These are phyloP conservation scores for Lucifuga dentata DNA, from an alignment of 2,113 vertebrate species.

Conservation along the genomic window DNA sequence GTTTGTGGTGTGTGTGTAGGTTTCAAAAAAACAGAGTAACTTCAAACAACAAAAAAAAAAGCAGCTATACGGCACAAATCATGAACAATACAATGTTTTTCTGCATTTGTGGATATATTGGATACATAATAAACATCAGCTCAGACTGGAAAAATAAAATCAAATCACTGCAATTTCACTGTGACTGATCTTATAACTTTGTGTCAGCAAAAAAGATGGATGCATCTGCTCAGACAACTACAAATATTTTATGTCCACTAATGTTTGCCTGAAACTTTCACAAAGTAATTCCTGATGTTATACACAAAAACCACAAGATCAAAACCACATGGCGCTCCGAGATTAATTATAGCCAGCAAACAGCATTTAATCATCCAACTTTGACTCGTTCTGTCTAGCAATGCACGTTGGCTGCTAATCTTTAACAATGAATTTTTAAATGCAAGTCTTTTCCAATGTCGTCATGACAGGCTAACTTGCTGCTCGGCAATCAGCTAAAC, in stretches of 20 bases:
- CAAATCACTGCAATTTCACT: not conserved
- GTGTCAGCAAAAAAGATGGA: not conserved
- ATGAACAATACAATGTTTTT: conserved; percentile 8
- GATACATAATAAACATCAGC: conserved; percentile 10
- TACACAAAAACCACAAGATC: conserved; percentile 37
- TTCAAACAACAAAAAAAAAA: too few relatives aligned
- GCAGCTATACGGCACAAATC: too few relatives aligned
- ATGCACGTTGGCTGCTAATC: not conserved
- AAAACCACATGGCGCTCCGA: conserved; percentile 61
- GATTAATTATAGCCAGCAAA: conserved; percentile 39
- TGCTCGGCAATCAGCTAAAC: conserved; percentile 14
- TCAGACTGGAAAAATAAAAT: not conserved
- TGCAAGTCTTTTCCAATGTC: conserved; percentile 1
- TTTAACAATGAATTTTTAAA: not conserved
- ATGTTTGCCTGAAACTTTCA: conserved; percentile 15
- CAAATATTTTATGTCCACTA: conserved; percentile 10
- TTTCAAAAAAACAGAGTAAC: too few relatives aligned
- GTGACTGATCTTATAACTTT: not conserved
- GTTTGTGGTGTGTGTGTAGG: conserved; percentile 4
- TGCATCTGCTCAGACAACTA: not conserved
- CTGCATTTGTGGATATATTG: not conserved
- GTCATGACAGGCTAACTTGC: not conserved
- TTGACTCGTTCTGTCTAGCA: not conserved
- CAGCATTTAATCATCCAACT: conserved; percentile 20
- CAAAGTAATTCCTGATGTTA: conserved; percentile 45